These are phyloP conservation scores for Odobenus rosmarus DNA, from an alignment of 2,113 vertebrate species.

Conservation along the genomic window DNA sequence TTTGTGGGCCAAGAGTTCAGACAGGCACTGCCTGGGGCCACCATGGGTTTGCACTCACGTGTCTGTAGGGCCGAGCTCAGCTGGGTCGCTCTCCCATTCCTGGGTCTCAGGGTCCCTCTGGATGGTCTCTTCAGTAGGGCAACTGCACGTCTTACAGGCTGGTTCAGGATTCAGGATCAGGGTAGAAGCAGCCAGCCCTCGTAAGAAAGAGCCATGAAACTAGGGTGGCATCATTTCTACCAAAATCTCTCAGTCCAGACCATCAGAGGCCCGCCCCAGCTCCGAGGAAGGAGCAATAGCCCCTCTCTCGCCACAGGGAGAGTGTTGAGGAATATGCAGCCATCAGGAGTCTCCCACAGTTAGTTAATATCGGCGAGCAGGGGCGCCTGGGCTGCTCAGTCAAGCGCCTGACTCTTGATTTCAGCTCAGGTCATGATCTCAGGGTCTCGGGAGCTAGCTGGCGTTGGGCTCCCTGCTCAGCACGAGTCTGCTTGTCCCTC, in stretches of 20 bases:
- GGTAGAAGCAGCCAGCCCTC: neutral
- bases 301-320: neutral
- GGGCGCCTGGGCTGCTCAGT: neutral
- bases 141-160: accelerated
- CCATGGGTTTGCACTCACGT: neutral
- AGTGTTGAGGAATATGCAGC: accelerated
- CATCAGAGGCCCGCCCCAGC: neutral
- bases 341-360: neutral
- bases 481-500: neutral
- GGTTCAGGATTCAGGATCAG: neutral
- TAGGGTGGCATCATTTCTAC: no score
- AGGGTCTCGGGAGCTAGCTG: neutral
- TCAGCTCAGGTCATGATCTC: neutral
- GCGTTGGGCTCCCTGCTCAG: neutral
- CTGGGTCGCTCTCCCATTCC: neutral
- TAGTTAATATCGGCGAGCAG: no score
- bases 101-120: neutral
- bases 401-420: neutral
- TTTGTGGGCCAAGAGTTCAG: neutral
- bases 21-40: neutral
- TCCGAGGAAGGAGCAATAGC: neutral
- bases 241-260: no score
- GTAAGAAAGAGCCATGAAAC: neutral
- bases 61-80: neutral
- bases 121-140: no score